Conservation (phyloP, 2,888 invertebrate genomes). For the Philhelius pedissequus region DNA sequence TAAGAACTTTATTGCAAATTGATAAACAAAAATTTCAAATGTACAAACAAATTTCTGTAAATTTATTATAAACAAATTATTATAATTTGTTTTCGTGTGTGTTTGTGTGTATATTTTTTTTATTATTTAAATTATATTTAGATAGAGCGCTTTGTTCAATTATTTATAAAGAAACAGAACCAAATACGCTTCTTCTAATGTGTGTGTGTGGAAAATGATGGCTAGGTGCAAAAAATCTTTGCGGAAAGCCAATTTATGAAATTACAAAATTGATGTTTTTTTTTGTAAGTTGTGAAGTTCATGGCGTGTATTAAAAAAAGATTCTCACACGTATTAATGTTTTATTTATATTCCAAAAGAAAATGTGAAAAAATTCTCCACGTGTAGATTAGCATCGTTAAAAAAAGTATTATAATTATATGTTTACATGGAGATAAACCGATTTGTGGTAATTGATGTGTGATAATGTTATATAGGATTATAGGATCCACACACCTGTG, state of each 20-base stretch:
- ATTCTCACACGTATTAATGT: background rate
- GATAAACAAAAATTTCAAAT: conserved; percentile 50
- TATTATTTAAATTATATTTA: background rate
- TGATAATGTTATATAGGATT: background rate
- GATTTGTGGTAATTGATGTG: background rate
- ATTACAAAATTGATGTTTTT: conserved; percentile 6
- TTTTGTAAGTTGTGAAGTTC: background rate
- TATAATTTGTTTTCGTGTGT: background rate
- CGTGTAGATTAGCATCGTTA: conserved; percentile 35
- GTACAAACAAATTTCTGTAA: conserved; percentile 49
- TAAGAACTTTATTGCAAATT: conserved; percentile 53
- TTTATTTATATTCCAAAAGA: too few species aligned
- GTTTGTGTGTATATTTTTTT: background rate
- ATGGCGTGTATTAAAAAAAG: background rate
- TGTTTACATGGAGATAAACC: conserved; percentile 15
- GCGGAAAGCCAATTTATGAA: background rate
- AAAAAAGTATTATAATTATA: background rate
- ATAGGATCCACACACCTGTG: too few species aligned
- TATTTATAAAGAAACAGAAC: background rate
- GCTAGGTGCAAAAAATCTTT: background rate
- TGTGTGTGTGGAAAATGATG: background rate
- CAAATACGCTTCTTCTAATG: background rate
- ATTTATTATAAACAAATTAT: conserved; percentile 60
- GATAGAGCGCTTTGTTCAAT: background rate
- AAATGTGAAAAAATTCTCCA: background rate